Percentiles rank a stretch among this genome's conserved stretches.
These are phyloP conservation scores for Sinocyclocheilus grahami DNA, from an alignment of 2,113 vertebrate species.

Conservation along the genomic window DNA sequence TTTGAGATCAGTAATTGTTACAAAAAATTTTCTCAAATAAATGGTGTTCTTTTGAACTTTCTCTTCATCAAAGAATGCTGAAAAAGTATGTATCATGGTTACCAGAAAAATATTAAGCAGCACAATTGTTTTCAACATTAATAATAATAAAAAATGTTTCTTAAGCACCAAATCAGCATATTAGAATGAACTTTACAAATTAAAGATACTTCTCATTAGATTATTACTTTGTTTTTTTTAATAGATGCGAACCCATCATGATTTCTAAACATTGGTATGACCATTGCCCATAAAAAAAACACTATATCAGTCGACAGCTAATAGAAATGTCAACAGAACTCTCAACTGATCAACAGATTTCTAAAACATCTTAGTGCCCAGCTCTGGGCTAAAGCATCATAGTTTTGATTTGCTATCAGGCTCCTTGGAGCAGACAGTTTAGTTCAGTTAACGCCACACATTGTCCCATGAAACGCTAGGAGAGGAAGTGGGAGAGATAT, in stretches of 20 bases:
- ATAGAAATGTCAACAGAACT: not conserved
- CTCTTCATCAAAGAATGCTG: too few species aligned
- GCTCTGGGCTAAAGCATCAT: conserved; percentile 24
- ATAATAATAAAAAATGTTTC: too few species aligned
- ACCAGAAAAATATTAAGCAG: too few species aligned
- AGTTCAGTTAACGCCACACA: conserved; percentile 36
- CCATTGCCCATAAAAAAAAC: not conserved
- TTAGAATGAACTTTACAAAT: too few species aligned
- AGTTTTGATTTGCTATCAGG: conserved; percentile 42
- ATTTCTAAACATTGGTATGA: not conserved
- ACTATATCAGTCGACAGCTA: not conserved
- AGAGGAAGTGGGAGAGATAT: conserved; percentile 29
- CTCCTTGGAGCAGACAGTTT: conserved; percentile 27
- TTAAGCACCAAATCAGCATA: too few species aligned
- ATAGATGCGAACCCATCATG: not conserved
- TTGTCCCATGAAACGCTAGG: conserved; percentile 17
- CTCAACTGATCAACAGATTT: not conserved
- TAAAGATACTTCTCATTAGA: too few species aligned
- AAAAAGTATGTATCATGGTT: too few species aligned
- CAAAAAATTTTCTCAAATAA: not conserved
- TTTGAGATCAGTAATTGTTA: not conserved
- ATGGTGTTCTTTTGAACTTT: too few species aligned
- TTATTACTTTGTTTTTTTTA: too few species aligned
- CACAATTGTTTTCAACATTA: too few species aligned
- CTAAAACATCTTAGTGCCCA: too few species aligned